A percentile compares a stretch with the other conserved stretches of the same genome.
phyloP scores from a whole-genome alignment of 2,113 vertebrate species.

The Saccopteryx bilineata region DNA sequence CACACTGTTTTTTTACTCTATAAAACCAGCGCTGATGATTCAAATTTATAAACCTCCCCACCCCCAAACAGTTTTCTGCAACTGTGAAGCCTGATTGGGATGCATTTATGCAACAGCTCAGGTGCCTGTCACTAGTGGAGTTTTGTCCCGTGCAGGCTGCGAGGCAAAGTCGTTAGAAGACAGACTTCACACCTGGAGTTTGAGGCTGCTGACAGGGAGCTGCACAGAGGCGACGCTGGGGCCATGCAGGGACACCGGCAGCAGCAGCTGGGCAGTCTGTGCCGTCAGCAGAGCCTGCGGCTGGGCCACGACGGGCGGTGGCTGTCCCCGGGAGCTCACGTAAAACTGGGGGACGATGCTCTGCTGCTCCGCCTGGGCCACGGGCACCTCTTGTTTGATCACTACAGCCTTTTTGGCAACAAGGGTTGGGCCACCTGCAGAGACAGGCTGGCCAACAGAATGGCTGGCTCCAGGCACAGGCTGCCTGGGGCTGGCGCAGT shows the following conservation, averaged over 20 bases:
- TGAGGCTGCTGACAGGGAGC: constrained; percentile 90
- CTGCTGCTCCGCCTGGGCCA: constrained; percentile 86
- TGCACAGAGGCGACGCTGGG: constrained; percentile 88
- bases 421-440: constrained; percentile 83
- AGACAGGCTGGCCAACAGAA: constrained; percentile 77
- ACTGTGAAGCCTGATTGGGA: neutral
- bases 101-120: neutral
- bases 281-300: constrained; percentile 92
- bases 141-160: neutral
- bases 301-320: constrained; percentile 89
- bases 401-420: constrained; percentile 89
- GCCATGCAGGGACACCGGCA: constrained; percentile 92
- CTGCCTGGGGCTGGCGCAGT: constrained; percentile 87
- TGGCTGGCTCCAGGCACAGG: constrained; percentile 73
- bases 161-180: neutral
- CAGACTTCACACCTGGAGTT: constrained; percentile 90
- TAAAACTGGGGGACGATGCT: constrained; percentile 91
- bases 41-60: neutral
- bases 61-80: neutral
- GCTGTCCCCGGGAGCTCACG: constrained; percentile 91
- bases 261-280: constrained; percentile 91
- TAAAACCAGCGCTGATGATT: neutral
- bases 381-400: constrained; percentile 90
- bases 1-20: neutral
- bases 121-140: too few species aligned